Evolutionary conservation across 1,140 invertebrate species (phyloP).

Genomic region (Phortica variegata): DNA sequence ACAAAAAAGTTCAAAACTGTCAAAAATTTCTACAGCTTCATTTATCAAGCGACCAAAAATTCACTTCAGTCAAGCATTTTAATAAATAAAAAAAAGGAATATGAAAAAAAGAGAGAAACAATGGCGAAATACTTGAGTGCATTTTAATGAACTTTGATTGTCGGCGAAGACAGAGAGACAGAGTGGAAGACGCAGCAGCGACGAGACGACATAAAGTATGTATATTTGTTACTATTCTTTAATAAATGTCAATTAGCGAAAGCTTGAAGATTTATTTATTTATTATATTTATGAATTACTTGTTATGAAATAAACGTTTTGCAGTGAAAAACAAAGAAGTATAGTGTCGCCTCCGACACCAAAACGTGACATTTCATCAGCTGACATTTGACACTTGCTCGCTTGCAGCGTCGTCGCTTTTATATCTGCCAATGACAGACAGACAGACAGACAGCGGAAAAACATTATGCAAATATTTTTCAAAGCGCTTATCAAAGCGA

Average conservation of each 20-base stretch:
- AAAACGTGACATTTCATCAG: conserved; percentile 49
- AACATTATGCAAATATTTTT: conserved; percentile 29
- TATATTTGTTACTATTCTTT: conserved; percentile 18
- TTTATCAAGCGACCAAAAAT: conserved; percentile 42
- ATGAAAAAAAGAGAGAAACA: not conserved
- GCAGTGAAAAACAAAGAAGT: conserved; percentile 21
- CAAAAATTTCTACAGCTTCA: conserved; percentile 31
- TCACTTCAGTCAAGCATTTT: conserved; percentile 27
- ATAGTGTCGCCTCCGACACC: no score
- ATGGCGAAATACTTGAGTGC: no score
- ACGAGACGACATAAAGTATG: no score
- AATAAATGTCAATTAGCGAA: conserved; percentile 46
- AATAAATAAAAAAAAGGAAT: not conserved
- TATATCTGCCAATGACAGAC: conserved; percentile 20
- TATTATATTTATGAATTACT: no score
- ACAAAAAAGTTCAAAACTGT: conserved; percentile 34
- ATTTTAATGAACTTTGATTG: no score
- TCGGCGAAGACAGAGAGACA: no score
- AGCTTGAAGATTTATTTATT: no score
- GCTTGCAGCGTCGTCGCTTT: conserved; percentile 23
- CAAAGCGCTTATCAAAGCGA: no score
- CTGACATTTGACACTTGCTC: conserved; percentile 50
- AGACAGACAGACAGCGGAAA: no score
- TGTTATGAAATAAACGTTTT: not conserved
- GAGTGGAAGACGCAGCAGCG: no score